Evolutionary conservation across 2,888 invertebrate genomes (phyloP).

Genomic region (Eubasilissa splendida): DNA sequence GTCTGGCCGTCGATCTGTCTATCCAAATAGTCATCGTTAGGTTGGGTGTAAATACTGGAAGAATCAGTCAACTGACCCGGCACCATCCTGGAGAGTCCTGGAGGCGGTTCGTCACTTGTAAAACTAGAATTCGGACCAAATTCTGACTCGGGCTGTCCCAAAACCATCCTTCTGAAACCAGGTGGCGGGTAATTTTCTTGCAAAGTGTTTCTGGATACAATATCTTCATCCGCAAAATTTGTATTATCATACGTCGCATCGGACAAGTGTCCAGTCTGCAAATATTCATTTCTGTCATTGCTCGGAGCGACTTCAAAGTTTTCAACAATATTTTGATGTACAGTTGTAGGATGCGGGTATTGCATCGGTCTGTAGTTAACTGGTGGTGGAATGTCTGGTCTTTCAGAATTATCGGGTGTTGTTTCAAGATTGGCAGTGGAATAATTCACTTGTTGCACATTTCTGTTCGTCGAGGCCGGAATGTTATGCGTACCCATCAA

Average conservation of each 20-base stretch:
- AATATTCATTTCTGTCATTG: conserved; percentile 82
- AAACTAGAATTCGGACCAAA: conserved; percentile 65
- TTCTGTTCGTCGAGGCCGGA: conserved; percentile 66
- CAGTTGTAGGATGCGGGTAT: conserved; percentile 60
- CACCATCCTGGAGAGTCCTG: conserved; percentile 71
- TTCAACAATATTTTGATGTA: conserved; percentile 65
- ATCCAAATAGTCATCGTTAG: conserved; percentile 65
- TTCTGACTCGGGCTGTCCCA: conserved; percentile 77
- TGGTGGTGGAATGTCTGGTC: conserved; percentile 69
- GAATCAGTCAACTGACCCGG: conserved; percentile 71
- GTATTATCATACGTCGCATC: conserved; percentile 71
- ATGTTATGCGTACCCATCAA: conserved; percentile 55
- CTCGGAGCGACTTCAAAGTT: conserved; percentile 77
- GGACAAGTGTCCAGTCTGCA: conserved; percentile 83
- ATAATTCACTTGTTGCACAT: conserved; percentile 66
- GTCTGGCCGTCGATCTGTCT: conserved; percentile 69
- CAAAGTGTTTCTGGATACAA: conserved; percentile 45
- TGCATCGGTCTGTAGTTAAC: conserved; percentile 63
- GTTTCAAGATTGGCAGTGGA: conserved; percentile 76
- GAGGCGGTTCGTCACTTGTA: conserved; percentile 70
- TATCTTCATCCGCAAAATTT: conserved; percentile 49
- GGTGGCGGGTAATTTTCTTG: conserved; percentile 74
- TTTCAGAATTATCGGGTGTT: conserved; percentile 79
- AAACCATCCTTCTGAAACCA: conserved; percentile 77
- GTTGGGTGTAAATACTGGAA: conserved; percentile 65